Percentiles rank a stretch among this genome's conserved stretches.
phyloP scores from a whole-genome alignment of 2,113 vertebrate species.

The Dermatemys mawii region DNA sequence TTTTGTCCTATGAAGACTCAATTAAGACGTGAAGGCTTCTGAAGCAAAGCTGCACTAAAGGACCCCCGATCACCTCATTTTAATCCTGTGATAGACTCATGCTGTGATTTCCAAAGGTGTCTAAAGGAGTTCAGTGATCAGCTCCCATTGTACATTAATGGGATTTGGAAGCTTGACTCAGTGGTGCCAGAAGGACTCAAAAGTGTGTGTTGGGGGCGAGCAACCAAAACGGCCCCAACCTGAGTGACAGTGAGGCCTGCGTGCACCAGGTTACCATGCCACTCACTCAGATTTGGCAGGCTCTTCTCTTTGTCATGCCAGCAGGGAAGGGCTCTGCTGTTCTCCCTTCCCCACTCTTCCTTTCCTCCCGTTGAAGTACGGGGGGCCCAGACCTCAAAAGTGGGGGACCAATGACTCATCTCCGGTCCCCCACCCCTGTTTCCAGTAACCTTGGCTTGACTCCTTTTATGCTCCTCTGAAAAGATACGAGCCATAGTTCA shows the following conservation, averaged over 20 bases:
- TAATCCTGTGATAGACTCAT: background rate
- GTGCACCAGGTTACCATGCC: background rate
- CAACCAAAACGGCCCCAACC: background rate
- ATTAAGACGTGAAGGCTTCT: background rate
- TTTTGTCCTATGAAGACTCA: background rate
- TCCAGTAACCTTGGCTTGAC: background rate
- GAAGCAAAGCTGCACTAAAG: background rate
- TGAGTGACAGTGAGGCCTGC: background rate
- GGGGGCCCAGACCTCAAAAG: background rate
- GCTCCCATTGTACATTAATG: background rate
- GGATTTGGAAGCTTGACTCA: background rate
- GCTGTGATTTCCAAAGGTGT: background rate
- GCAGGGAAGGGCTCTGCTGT: too few species aligned
- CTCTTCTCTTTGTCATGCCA: background rate
- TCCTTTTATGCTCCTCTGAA: background rate
- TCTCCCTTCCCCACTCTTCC: too few species aligned
- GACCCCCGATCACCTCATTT: background rate
- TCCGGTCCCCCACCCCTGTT: background rate
- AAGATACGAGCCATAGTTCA: slow-evolving; percentile 7
- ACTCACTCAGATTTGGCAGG: background rate
- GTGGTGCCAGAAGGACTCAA: background rate
- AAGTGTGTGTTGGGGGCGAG: background rate
- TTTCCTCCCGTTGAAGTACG: too few species aligned
- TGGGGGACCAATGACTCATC: background rate
- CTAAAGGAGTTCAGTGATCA: fast-evolving